phyloP scores from a whole-genome alignment of 1,140 invertebrate genomes.

The Drosophila ironensis region DNA sequence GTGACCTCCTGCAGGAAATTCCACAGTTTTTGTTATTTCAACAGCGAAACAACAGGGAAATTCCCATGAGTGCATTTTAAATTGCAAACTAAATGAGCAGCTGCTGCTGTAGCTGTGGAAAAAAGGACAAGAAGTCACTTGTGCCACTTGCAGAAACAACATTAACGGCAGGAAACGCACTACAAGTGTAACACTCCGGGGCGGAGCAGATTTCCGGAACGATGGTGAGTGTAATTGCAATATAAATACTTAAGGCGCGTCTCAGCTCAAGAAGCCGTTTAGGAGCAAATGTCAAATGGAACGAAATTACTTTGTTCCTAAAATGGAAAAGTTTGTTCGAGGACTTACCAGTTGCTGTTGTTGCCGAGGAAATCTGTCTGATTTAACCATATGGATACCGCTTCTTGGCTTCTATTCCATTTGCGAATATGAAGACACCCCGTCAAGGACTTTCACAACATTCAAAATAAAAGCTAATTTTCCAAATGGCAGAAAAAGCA shows the following conservation, averaged over 20 bases:
- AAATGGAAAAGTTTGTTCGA: constrained; percentile 54
- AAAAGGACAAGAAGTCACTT: constrained; percentile 5
- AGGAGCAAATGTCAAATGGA: constrained; percentile 47
- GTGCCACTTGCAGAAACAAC: constrained; percentile 6
- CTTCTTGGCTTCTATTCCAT: not conserved
- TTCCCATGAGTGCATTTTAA: constrained; percentile 17
- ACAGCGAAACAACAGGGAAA: not conserved
- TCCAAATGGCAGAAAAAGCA: not conserved
- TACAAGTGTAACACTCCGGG: not conserved
- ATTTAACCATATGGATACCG: constrained; percentile 43
- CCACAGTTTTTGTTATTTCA: constrained; percentile 4
- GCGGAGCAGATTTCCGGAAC: not conserved
- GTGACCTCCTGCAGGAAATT: not conserved
- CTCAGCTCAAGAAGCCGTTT: constrained; percentile 46
- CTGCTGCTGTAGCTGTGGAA: not conserved
- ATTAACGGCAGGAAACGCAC: not conserved
- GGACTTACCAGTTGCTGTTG: constrained; percentile 19
- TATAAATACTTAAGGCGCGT: constrained; percentile 56
- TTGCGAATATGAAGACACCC: not conserved
- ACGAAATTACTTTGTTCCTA: constrained; percentile 54
- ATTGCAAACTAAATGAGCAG: constrained; percentile 33
- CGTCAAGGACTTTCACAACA: constrained; percentile 2
- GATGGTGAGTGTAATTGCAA: constrained; percentile 57
- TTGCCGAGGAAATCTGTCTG: constrained; percentile 28
- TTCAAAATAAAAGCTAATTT: constrained; percentile 8